A percentile compares a stretch with the other conserved stretches of the same genome.
Conservation (phyloP, 2,113 vertebrate species). For the Perca flavescens region DNA sequence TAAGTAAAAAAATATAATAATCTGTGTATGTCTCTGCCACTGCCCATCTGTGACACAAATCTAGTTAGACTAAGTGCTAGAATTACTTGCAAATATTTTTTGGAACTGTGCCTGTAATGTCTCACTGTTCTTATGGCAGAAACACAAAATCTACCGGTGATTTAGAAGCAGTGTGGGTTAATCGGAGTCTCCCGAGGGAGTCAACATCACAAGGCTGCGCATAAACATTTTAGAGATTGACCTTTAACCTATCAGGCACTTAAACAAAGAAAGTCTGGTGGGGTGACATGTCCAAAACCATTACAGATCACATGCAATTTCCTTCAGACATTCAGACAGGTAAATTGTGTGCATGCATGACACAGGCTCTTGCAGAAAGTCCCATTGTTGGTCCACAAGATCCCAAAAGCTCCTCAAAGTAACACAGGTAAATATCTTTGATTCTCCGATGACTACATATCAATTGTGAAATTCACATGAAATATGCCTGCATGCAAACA, state of each 20-base stretch:
- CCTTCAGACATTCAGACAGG: constrained; percentile 44
- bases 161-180: constrained; percentile 54
- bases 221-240: constrained; percentile 81
- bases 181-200: constrained; percentile 46
- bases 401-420: constrained; percentile 22
- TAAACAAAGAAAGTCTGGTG: constrained; percentile 41
- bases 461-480: constrained; percentile 13
- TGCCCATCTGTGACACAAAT: constrained; percentile 6
- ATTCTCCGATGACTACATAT: not conserved
- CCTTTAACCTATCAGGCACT: constrained; percentile 66
- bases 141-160: constrained; percentile 44
- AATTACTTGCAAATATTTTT: constrained; percentile 7
- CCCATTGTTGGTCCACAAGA: not conserved
- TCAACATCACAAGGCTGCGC: constrained; percentile 60
- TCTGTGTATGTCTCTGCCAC: not conserved
- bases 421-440: constrained; percentile 26
- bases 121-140: constrained; percentile 32
- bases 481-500: constrained; percentile 32
- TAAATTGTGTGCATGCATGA: constrained; percentile 23
- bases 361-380: constrained; percentile 6
- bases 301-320: constrained; percentile 60
- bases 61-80: not conserved
- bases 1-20: not conserved
- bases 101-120: not conserved
- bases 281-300: constrained; percentile 56